Percentiles rank a stretch among this genome's conserved stretches.
These are phyloP conservation scores for Gonatopus flavifemur DNA, from an alignment of 1,140 invertebrate species.

Conservation along the genomic window DNA sequence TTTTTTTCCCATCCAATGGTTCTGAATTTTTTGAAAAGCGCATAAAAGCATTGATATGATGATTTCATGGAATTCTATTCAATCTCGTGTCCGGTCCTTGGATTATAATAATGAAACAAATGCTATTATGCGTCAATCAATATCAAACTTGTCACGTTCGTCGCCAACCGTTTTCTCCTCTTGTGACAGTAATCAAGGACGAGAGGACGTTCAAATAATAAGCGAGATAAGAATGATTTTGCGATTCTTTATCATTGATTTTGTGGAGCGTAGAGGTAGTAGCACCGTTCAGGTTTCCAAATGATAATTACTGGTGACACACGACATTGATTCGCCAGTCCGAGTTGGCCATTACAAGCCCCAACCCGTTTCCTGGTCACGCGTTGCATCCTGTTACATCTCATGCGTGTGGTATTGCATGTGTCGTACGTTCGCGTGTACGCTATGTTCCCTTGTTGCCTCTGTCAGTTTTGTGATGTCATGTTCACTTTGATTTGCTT, in stretches of 20 bases:
- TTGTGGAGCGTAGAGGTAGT: slow-evolving; percentile 2
- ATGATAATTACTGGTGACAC: slow-evolving; percentile 15
- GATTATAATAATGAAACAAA: too few relatives aligned
- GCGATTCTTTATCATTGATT: neutral
- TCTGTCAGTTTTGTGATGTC: slow-evolving; percentile 19
- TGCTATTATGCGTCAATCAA: too few relatives aligned
- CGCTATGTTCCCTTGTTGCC: slow-evolving; percentile 4
- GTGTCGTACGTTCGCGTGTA: slow-evolving; percentile 19
- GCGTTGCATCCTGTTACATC: slow-evolving; percentile 22
- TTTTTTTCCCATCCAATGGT: too few relatives aligned
- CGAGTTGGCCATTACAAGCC: slow-evolving; percentile 14
- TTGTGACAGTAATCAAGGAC: slow-evolving; percentile 12
- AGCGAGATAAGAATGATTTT: slow-evolving; percentile 12
- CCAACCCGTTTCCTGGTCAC: slow-evolving; percentile 22
- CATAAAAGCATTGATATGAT: too few relatives aligned
- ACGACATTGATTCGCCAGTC: slow-evolving; percentile 15
- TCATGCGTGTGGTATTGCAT: slow-evolving; percentile 19
- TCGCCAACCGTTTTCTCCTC: neutral
- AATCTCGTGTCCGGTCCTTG: too few relatives aligned
- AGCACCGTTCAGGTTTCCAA: slow-evolving; percentile 6
- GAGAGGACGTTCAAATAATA: slow-evolving; percentile 4
- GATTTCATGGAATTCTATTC: too few relatives aligned
- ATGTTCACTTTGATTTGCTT: slow-evolving; percentile 14
- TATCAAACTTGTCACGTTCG: neutral
- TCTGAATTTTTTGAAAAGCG: too few relatives aligned